A percentile compares a stretch with the other conserved stretches of the same genome.
phyloP scores from a whole-genome alignment of 2,113 vertebrate species.

The Elephantulus edwardii region DNA sequence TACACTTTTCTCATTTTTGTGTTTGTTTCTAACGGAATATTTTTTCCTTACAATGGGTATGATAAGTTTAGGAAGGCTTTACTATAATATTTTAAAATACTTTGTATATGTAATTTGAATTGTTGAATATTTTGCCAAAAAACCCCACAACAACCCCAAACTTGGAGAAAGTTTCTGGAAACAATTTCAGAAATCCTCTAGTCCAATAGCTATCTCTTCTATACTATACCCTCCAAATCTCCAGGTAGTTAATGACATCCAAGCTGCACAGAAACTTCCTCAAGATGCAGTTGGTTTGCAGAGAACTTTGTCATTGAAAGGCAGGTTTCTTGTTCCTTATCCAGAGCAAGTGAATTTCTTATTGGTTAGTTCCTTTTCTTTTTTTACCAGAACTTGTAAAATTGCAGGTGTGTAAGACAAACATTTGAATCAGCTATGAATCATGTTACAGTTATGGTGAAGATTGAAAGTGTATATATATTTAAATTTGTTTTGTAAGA shows the following conservation, averaged over 20 bases:
- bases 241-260: neutral
- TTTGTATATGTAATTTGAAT: neutral
- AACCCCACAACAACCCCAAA: neutral
- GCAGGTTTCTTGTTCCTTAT: conserved; percentile 18
- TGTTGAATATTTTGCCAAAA: neutral
- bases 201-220: neutral
- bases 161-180: too few species aligned
- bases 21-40: conserved; percentile 2
- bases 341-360: neutral
- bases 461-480: neutral
- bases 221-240: neutral
- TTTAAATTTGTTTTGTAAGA: neutral
- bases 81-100: neutral
- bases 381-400: conserved; percentile 3
- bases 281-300: neutral
- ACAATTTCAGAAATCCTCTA: neutral
- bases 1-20: neutral
- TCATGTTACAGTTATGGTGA: neutral
- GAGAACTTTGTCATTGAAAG: neutral
- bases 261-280: neutral
- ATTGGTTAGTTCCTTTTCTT: neutral
- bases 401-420: conserved; percentile 16
- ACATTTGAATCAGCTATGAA: neutral
- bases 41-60: neutral
- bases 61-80: neutral